Evolutionary conservation across 2,797 vertebrate species (phyloP), one percentile per base, ranked within the genome.

Genomic region (Sylvia borin): DNA sequence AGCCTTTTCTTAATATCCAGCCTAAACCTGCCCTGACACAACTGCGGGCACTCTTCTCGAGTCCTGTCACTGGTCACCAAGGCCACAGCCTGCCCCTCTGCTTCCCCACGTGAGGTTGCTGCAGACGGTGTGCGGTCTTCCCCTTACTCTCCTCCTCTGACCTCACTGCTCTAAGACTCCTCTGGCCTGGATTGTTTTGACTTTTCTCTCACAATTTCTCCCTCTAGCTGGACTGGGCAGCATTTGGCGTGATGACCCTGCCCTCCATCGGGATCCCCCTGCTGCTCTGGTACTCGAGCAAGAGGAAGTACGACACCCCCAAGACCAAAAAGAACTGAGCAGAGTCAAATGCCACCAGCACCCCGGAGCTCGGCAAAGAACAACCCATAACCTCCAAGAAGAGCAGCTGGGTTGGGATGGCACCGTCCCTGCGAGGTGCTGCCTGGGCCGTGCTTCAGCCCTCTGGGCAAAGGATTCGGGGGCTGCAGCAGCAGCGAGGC

Each of bases 271-370:
- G 99, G 58, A 99, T 99, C 96, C 99, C 99, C 0, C 98, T 99
- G 94, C 98, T 99, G 31, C 97, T 99, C 50, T 99, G 99, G 99
- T 99, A 98, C 95, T 99, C 99, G 13, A 99, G 99, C 98, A 99
- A 99, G 97, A 98, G 99, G 71, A 99, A 99, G 89, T 99, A 99
- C 0, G 99, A 99, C 97, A 98, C 98, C 0, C 98, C 99, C 27
- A 99, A 99, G 88, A 94, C 97, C 94, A 99, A 99, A 98, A 99
- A 99, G 98, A 99, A 99, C 98, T 99, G 97, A 98, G 47, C 19
- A 2, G 29, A 13, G 10, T 36, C 51, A 10, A 31, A 26, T 14
- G 31, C 6, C 5, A 36, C 57, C 68, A 57, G 64, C 64, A 21
- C 65, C 29, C 15, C 29, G 61, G 89, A 85, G 86, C 86, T 72